These are phyloP conservation scores for Syngnathus floridae DNA, from an alignment of 2,113 vertebrate species.

Conservation along the genomic window DNA sequence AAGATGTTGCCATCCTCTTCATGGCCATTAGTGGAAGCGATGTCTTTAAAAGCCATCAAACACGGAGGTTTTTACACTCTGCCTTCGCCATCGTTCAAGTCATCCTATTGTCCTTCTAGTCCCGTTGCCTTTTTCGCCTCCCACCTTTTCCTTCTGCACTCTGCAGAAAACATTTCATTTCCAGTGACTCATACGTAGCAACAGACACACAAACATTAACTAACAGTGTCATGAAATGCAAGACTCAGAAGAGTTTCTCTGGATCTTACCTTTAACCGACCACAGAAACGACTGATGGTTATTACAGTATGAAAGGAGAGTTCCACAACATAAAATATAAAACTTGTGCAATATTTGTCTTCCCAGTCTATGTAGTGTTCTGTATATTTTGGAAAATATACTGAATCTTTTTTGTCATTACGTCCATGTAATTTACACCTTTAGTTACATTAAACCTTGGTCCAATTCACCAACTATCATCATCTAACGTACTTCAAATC, in stretches of 20 bases:
- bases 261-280: slow-evolving; percentile 5
- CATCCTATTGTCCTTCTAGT: slow-evolving; percentile 57
- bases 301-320: background rate
- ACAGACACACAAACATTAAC: slow-evolving; percentile 5
- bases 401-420: background rate
- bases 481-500: background rate
- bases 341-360: background rate
- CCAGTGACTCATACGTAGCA: slow-evolving; percentile 19
- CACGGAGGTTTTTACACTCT: slow-evolving; percentile 51
- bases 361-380: too few relatives aligned
- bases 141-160: slow-evolving; percentile 16
- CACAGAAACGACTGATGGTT: background rate
- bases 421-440: too few relatives aligned
- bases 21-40: slow-evolving; percentile 74
- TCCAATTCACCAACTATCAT: too few relatives aligned
- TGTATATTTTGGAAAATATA: background rate
- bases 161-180: slow-evolving; percentile 26
- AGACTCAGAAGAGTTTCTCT: background rate
- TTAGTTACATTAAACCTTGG: too few relatives aligned
- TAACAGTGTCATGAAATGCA: slow-evolving; percentile 4
- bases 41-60: slow-evolving; percentile 77
- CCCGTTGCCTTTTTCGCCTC: slow-evolving; percentile 30
- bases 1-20: slow-evolving; percentile 73
- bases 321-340: background rate
- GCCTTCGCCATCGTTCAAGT: slow-evolving; percentile 49